Evolutionary conservation across 2,113 vertebrate genomes (phyloP).

Genomic region (Herpetotheres cachinnans): DNA sequence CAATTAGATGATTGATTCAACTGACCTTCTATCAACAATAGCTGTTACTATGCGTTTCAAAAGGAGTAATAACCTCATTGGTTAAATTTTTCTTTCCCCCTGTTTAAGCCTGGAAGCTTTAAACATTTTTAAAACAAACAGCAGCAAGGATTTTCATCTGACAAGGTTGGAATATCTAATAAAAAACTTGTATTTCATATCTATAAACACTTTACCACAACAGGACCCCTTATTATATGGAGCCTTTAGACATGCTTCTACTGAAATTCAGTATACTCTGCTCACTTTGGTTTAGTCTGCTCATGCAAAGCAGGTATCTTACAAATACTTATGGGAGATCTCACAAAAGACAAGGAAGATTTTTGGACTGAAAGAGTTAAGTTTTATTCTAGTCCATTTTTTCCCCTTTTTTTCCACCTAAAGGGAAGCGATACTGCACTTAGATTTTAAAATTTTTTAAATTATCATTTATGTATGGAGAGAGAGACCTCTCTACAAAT

Average conservation of each 20-base stretch:
- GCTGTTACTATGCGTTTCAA: neutral
- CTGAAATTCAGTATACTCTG: neutral
- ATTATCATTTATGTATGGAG: neutral
- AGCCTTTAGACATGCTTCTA: neutral
- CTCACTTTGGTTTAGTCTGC: neutral
- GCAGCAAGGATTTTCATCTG: neutral
- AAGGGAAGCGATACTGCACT: neutral
- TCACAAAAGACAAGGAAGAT: neutral
- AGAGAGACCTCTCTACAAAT: neutral
- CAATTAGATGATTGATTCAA: neutral
- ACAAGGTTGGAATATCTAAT: neutral
- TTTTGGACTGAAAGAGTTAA: neutral
- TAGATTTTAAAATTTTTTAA: neutral
- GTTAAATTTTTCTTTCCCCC: neutral
- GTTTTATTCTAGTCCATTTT: neutral
- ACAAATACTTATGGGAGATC: neutral
- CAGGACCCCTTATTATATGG: neutral
- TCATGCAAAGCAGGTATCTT: neutral
- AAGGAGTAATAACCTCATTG: neutral
- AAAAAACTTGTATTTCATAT: neutral
- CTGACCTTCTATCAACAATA: neutral
- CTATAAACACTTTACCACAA: neutral
- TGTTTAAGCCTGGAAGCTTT: neutral
- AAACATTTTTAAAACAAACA: neutral
- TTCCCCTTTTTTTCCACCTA: rapidly evolving